Evolutionary conservation across 2,113 vertebrate species (phyloP).

Genomic region (Trachemys scripta): DNA sequence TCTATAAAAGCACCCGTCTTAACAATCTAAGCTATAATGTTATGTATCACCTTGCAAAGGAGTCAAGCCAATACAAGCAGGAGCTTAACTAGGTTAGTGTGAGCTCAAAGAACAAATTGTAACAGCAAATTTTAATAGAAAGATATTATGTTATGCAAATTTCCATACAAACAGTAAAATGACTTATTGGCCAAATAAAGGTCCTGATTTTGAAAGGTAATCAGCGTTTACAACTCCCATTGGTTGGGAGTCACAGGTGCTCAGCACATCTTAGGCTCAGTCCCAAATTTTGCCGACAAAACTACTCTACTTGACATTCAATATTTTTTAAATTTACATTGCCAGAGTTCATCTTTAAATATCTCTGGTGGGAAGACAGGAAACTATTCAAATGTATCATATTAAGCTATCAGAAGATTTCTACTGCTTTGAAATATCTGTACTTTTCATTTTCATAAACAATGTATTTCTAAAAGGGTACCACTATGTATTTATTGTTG

Average conservation of each 20-base stretch:
- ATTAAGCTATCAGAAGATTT: neutral
- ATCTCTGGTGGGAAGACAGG: neutral
- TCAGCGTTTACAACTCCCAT: neutral
- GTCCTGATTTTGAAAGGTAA: neutral
- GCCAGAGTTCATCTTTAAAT: neutral
- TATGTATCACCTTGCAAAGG: neutral
- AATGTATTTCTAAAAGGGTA: neutral
- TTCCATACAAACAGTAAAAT: neutral
- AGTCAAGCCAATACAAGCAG: slow-evolving; percentile 9
- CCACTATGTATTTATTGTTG: neutral
- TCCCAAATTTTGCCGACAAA: neutral
- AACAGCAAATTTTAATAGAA: neutral
- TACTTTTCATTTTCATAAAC: neutral
- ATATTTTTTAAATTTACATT: neutral
- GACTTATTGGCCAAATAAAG: neutral
- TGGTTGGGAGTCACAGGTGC: neutral
- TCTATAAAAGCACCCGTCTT: slow-evolving; percentile 47
- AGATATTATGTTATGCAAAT: slow-evolving; percentile 28
- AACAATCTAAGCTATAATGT: neutral
- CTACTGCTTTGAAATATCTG: neutral
- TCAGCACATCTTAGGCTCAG: neutral
- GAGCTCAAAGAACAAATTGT: slow-evolving; percentile 51
- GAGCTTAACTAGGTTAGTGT: slow-evolving; percentile 52
- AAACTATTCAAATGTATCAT: neutral
- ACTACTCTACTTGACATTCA: neutral